Base-by-base conservation (phyloP, 1,140 invertebrate species). In the Helicoverpa armigera region DNA sequence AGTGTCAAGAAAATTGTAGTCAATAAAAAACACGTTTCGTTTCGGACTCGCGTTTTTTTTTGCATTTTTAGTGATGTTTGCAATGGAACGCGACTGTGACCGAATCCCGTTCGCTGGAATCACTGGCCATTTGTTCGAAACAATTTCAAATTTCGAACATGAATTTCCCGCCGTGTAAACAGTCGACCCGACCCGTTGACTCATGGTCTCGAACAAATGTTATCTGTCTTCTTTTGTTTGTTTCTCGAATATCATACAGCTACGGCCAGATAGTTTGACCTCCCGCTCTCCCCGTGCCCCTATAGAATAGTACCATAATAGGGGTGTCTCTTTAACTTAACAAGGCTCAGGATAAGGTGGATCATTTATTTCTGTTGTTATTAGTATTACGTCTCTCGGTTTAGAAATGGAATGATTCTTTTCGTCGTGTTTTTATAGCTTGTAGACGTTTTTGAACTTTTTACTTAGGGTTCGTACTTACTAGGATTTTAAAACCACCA, bases 181-280 rank as follows among this genome's bases (percentile, higher is more conserved):
- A 87, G 81, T 74, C 86, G 77, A 83, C 82, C 79, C 82, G 79
- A 79, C 87, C 83, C 90, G 90, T 91, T 94, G 92, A 93, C 87
- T 94, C 90, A 93, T 91, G 87, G 88, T 90, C 87, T 85, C 89
- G 89, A 94, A 92, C 93, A 94, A 94, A 93, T 93, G 92, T 92
- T 93, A 92, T 94, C 91, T 91, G 87, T 94, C 92, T 90, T 90
- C 91, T 94, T 93, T 94, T 94, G 91, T 94, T 94, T 94, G 91
- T 94, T 94, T 92, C 90, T 93, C 87, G 85, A 93, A 91, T 94
- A 94, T 94, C 90, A 92, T 91, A 89, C 87, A 31, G 74, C 84
- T 31, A 56, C 18, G 78, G 65, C 87, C 85, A 87, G 79, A 13
- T 43, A 75, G 14, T 58, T 43, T 80, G 86, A 83, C 80, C 91